phyloP scores from a whole-genome alignment of 2,888 invertebrate genomes.

The Orthosia cruda region DNA sequence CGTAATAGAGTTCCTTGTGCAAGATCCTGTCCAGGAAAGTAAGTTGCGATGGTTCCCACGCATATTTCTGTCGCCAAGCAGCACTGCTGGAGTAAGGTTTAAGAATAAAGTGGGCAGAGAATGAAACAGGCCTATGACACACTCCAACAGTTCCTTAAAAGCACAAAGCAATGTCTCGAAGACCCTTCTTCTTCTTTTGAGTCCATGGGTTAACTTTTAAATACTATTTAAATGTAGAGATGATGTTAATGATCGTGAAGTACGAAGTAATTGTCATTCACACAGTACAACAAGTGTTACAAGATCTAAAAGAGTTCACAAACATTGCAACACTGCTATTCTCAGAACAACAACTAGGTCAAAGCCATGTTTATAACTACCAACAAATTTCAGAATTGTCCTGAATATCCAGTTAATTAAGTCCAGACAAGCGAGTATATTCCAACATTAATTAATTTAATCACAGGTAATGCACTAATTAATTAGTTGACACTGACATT shows the following conservation, averaged over 20 bases:
- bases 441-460: constrained; percentile 35
- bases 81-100: not conserved
- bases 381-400: not conserved
- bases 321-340: not conserved
- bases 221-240: too few relatives aligned
- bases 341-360: not conserved
- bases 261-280: not conserved
- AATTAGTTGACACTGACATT: constrained; percentile 35
- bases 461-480: constrained; percentile 47
- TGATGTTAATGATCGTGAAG: too few relatives aligned
- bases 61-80: not conserved
- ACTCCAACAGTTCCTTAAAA: not conserved
- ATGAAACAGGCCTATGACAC: not conserved
- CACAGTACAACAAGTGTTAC: not conserved
- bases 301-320: not conserved
- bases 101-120: too few relatives aligned
- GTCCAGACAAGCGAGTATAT: constrained; percentile 12
- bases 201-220: too few relatives aligned
- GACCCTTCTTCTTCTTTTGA: too few relatives aligned
- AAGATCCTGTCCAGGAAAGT: not conserved
- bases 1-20: not conserved
- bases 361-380: not conserved
- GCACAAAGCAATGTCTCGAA: too few relatives aligned
- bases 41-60: not conserved
- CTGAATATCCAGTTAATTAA: constrained; percentile 32